Percentiles rank a stretch among this genome's conserved stretches.
Conservation (phyloP, 2,113 vertebrate genomes). For the Alligator sinensis region DNA sequence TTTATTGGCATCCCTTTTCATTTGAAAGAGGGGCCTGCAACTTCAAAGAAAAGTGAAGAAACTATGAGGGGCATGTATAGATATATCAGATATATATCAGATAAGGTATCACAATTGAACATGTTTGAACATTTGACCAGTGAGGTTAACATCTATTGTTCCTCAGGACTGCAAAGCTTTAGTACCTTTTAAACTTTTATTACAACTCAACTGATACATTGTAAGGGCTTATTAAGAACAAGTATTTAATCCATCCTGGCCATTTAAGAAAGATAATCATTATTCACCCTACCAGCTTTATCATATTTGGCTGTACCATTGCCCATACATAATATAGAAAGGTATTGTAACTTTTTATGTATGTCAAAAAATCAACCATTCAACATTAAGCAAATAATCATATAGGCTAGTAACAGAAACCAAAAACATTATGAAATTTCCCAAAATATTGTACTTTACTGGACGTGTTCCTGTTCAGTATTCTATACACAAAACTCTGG, state of each 20-base stretch:
- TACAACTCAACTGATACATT: neutral
- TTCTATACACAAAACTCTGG: neutral
- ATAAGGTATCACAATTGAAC: neutral
- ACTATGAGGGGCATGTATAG: neutral
- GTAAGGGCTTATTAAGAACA: constrained; percentile 3
- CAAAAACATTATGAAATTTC: neutral
- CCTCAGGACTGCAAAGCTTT: neutral
- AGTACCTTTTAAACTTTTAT: constrained; percentile 35
- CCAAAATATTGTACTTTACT: neutral
- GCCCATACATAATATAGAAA: neutral
- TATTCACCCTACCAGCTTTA: neutral
- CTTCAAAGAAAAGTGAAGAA: neutral
- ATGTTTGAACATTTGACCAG: neutral
- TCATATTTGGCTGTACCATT: constrained; percentile 5
- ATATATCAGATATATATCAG: neutral
- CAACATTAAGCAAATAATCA: neutral
- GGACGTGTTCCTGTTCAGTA: neutral
- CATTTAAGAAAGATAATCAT: constrained; percentile 20
- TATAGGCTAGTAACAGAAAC: neutral
- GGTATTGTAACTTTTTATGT: neutral
- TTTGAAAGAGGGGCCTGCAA: neutral
- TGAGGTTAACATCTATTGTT: neutral
- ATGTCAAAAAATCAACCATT: neutral
- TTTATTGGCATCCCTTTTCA: neutral
- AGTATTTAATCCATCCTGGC: neutral